Evolutionary conservation across 92 coral and sea anemone species (phyloP), one percentile per base, ranked within the genome.

Genomic region (Zoanthus gigantus): DNA sequence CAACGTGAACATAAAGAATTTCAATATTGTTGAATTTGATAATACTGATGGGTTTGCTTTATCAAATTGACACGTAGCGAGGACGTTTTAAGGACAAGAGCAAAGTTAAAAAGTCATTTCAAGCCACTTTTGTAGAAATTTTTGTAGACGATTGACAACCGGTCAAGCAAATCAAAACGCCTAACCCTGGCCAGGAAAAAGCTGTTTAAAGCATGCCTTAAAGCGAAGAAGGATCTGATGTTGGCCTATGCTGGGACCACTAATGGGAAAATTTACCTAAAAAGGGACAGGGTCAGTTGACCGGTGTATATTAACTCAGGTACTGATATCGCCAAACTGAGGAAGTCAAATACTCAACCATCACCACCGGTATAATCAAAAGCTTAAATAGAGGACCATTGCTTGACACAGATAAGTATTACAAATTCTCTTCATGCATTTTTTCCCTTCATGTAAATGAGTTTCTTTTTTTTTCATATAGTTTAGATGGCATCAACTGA

Each of bases 401-500:
- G 67, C 23, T 60, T 3, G 67, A 60, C 16, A 60, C 67, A 60
- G 67, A 60, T 60, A 60, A 60, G 67, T 10, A 60, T n/a, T 60
- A 60, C 67, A 60, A 60, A 60, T 60, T 60, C 67, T 16, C 54
- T 50, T 5, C 10, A 50, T 50, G 54, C 54, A 50, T 50, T 50
- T 50, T 50, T 50, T 50, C 10, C 10, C 54, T 50, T 50, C 6
- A 50, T 50, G 54, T 5, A 50, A 50, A 50, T 50, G 54, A 50
- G 54, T 50, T 50, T 50, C 10, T 50, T 50, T 50, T 60, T 60
- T 60, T 60, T 60, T n/a, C 67, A 60, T 60, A 60, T 60, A 60
- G 15, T 60, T 60, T 60, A 60, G 67, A 60, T 60, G 15, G 67
- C 67, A 60, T 60, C 18, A 60, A 23, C 90, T 87, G 66, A 87